These are phyloP conservation scores for Apodemus speciosus DNA, from an alignment of 2,113 vertebrate species.

Conservation along the genomic window DNA sequence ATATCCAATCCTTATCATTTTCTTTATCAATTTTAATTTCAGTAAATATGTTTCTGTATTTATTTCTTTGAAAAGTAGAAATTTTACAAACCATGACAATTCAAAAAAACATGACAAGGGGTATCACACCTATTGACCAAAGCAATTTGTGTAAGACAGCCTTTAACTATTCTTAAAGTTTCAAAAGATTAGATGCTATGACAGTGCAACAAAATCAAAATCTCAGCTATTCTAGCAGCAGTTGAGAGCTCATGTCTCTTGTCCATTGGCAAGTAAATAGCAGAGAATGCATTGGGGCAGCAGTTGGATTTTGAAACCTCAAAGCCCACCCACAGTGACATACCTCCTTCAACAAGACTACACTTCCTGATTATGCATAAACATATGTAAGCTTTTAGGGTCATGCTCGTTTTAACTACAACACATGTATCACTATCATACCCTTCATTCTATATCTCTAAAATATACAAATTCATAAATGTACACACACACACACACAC, in stretches of 20 bases:
- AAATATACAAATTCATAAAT: neutral
- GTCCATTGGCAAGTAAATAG: neutral
- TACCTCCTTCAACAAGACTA: neutral
- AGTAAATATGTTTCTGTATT: slow-evolving; percentile 21
- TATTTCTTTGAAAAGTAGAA: slow-evolving; percentile 19
- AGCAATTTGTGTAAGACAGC: neutral
- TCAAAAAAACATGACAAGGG: neutral
- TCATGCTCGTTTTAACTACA: neutral
- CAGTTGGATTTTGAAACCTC: neutral
- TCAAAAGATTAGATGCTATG: neutral
- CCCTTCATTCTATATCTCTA: too few species aligned
- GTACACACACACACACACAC: neutral
- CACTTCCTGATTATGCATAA: neutral
- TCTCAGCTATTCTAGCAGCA: neutral
- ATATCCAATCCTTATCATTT: neutral
- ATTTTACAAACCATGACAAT: slow-evolving; percentile 13
- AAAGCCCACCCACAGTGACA: neutral
- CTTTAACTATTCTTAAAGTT: neutral
- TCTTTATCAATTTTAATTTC: slow-evolving; percentile 17
- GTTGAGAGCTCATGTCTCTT: neutral
- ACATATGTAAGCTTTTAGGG: neutral
- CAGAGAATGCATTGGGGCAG: neutral
- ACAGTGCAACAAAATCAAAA: neutral
- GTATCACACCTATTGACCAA: neutral
- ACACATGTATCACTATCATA: neutral